Base-by-base conservation (phyloP, 2,888 invertebrate genomes). In the Perithous albicinctus region DNA sequence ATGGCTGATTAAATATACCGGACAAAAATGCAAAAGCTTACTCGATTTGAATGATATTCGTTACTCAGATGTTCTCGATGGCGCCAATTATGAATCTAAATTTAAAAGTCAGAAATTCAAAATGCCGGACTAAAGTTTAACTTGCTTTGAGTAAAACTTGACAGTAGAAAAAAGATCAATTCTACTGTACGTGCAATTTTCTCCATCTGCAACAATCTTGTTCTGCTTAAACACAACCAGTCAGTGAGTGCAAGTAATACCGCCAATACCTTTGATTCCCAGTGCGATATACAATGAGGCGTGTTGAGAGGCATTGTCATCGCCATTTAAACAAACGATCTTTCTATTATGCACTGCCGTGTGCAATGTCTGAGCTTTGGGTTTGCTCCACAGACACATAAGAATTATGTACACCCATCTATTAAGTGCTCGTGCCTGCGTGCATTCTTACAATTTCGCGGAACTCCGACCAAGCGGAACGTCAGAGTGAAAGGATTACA, bases 401-500 rank as follows among this genome's bases (percentile, higher is more conserved):
- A 2, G 12, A 10, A 64, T 74, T 54, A 54, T 69, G 35, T 8
- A 23, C 35, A 35, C 59, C 18, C 32, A 41, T 43, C 8, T 35
- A 26, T 23, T 48, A 23, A 46, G n/a, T 10, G 69, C n/a, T 35
- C 74, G 43, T 59, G 54, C 66, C 26, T 43, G 77, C 51, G 75
- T 46, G 70, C 59, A 76, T 79, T 82, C 82, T 82, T 76, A 73
- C 79, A 75, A 82, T 72, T 79, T 79, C 75, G 59, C 61, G 66
- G 75, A 75, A 70, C 51, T 79, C 54, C 69, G 61, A 48, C 75
- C 82, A 82, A 75, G 66, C 79, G 75, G 75, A 82, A 76, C 82
- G 61, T 56, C 38, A 74, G 79, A 80, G 82, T 76, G 82, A 82
- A 82, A 79, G 79, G 79, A 79, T 82, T 75, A 54, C 73, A 63